Percentiles rank a stretch among this genome's conserved stretches.
These are phyloP conservation scores for Globia sparganii DNA, from an alignment of 2,888 invertebrate species.

Conservation along the genomic window DNA sequence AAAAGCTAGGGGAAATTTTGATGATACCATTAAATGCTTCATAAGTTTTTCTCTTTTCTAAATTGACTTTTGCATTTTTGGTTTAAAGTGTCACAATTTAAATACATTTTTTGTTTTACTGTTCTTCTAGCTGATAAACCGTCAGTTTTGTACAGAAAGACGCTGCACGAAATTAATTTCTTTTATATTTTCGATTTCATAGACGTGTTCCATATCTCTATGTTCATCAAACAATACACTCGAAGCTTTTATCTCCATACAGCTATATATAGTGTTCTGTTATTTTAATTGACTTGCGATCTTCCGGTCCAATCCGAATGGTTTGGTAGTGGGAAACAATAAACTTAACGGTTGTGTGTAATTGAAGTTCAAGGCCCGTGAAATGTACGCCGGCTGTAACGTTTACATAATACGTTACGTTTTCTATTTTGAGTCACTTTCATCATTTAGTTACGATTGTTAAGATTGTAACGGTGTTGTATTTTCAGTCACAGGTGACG, in stretches of 20 bases:
- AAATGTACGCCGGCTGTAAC: conserved; percentile 51
- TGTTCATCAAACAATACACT: conserved; percentile 16
- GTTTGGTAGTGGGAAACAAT: conserved; percentile 61
- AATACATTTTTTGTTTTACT: neutral
- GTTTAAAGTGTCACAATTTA: neutral
- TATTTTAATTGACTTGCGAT: conserved; percentile 60
- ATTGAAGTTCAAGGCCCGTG: conserved; percentile 67
- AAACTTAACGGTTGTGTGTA: conserved; percentile 59
- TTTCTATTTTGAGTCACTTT: conserved; percentile 55
- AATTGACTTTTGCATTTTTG: neutral
- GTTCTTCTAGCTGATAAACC: neutral
- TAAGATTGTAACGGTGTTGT: conserved; percentile 20
- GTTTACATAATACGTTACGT: conserved; percentile 62
- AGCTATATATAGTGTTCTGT: conserved; percentile 45
- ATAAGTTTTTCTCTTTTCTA: neutral
- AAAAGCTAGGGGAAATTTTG: too few relatives aligned
- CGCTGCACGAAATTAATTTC: neutral
- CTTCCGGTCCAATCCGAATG: conserved; percentile 38
- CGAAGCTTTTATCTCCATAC: conserved; percentile 27
- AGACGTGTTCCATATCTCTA: neutral
- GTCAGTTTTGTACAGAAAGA: neutral
- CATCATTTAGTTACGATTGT: conserved; percentile 38
- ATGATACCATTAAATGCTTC: too few relatives aligned
- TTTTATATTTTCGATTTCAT: conserved; percentile 7
- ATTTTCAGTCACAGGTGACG: neutral